Conservation (phyloP, 92 coral and sea anemone genomes). For the Scolanthus callimorphus region DNA sequence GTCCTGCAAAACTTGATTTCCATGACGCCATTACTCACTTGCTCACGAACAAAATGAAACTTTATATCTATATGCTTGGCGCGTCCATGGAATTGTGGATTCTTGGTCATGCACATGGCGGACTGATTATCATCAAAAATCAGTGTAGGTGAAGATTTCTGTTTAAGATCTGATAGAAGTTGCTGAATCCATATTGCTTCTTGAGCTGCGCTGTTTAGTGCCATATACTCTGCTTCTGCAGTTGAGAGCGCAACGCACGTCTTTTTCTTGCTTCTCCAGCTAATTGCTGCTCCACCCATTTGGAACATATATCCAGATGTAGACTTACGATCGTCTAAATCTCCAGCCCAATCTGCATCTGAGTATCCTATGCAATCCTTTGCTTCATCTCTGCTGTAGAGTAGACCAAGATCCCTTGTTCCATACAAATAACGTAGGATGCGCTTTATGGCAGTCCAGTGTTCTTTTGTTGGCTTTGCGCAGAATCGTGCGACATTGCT, state of each 20-base stretch:
- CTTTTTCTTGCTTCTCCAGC: slow-evolving; percentile 37
- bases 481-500: slow-evolving; percentile 25
- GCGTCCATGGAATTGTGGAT: slow-evolving; percentile 20
- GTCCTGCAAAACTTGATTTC: background rate
- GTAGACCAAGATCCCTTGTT: slow-evolving; percentile 13
- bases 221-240: slow-evolving; percentile 38
- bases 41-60: slow-evolving; percentile 27
- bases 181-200: slow-evolving; percentile 29
- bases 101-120: slow-evolving; percentile 16
- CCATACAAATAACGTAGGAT: slow-evolving; percentile 35
- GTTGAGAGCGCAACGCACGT: slow-evolving; percentile 38
- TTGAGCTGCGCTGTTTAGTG: slow-evolving; percentile 31
- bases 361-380: slow-evolving; percentile 23
- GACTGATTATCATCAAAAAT: slow-evolving; percentile 38
- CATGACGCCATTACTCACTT: slow-evolving; percentile 9
- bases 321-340: slow-evolving; percentile 20
- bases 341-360: slow-evolving; percentile 53
- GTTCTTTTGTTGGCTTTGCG: slow-evolving; percentile 13
- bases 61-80: slow-evolving; percentile 38
- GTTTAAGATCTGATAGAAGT: slow-evolving; percentile 5
- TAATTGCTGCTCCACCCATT: slow-evolving; percentile 28
- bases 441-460: slow-evolving; percentile 33
- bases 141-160: slow-evolving; percentile 8
- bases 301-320: slow-evolving; percentile 43
- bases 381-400: slow-evolving; percentile 16